Evolutionary conservation across 2,888 invertebrate genomes (phyloP), one percentile per base, ranked within the genome.

Genomic region (Fragum whitleyi): DNA sequence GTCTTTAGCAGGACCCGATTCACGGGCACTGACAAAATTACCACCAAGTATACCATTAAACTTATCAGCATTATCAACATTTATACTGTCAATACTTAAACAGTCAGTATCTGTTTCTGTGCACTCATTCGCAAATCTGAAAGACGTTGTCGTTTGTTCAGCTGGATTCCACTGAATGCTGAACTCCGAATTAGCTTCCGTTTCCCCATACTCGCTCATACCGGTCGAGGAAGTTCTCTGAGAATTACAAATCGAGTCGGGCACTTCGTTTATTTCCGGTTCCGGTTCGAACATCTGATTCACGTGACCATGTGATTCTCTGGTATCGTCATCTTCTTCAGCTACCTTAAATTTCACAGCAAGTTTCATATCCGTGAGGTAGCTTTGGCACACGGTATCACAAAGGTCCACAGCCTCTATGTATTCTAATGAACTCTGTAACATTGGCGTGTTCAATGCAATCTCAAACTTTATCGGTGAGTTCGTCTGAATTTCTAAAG

Each of bases 351-450:
- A 83, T n/a, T 75, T 85, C 0, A 85, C 80, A 9, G 85, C 85
- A 39, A 85, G 77, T 81, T 85, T 85, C 81, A 85, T 85, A 68
- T 85, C 85, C 19, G 82, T 85, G 1, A 85, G 72, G 47, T 85
- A 85, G 26, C 61, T 81, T 29, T 79, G 67, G 21, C 57, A 67
- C n/a, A 85, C 69, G 32, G 65, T 81, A 21, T 79, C 78, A 59
- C 85, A 85, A 71, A 85, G 59, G 32, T 80, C 74, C 2, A 83
- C 68, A 2, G 85, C 82, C 32, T 85, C 79, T n/a, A 69, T 67
- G 36, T 85, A 85, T 21, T 83, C 83, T 6, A 70, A n/a, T 51
- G 76, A 77, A 14, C 72, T 71, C 26, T 83, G 80, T 2, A 85
- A 55, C 77, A 80, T 85, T 7, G 77, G 83, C 5, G 83, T 85